A percentile compares a stretch with the other conserved stretches of the same genome.
Conservation (phyloP, 2,888 invertebrate genomes). For the Alloplasta piceator region DNA sequence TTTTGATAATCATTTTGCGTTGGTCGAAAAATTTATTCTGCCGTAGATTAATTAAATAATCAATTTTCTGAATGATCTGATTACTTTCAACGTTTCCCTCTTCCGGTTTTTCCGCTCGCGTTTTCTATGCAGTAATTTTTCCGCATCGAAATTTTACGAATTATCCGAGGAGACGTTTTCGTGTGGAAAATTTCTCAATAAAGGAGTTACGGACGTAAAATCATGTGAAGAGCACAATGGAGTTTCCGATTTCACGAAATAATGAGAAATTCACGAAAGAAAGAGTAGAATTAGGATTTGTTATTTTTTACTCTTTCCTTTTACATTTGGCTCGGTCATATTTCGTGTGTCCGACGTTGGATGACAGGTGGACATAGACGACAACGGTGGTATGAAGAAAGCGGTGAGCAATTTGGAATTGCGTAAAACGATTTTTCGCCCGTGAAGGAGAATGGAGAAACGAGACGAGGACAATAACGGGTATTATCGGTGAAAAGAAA, state of each 20-base stretch:
- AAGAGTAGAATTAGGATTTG: background rate
- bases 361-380: constrained; percentile 64
- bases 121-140: too few species aligned
- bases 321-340: constrained; percentile 4
- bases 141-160: too few species aligned
- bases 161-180: background rate
- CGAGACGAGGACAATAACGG: constrained; percentile 67
- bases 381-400: constrained; percentile 30
- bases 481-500: constrained; percentile 33
- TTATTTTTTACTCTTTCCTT: constrained; percentile 16
- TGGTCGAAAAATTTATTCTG: too few species aligned
- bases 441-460: constrained; percentile 69
- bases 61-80: too few species aligned
- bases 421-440: constrained; percentile 74
- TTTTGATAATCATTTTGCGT: too few species aligned
- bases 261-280: constrained; percentile 17
- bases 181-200: constrained; percentile 20
- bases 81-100: too few species aligned
- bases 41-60: too few species aligned
- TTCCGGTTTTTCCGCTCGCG: too few species aligned
- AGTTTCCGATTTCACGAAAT: constrained; percentile 33
- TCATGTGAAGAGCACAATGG: constrained; percentile 4
- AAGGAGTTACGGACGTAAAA: constrained; percentile 12
- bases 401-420: constrained; percentile 71
- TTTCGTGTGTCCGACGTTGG: constrained; percentile 43